phyloP scores from a whole-genome alignment of 2,113 vertebrate species.

The Dipodomys ordii region DNA sequence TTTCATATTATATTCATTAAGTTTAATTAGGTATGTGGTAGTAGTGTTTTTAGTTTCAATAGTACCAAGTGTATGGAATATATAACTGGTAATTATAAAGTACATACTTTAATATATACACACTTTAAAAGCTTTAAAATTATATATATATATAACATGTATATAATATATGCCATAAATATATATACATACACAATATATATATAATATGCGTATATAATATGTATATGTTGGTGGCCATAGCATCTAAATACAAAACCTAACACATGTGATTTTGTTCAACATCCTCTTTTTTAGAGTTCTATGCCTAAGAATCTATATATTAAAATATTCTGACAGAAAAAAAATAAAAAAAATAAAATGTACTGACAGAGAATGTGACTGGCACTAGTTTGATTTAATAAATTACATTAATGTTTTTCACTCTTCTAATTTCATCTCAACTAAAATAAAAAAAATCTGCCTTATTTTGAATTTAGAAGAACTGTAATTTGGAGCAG shows the following conservation, averaged over 20 bases:
- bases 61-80: neutral
- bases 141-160: too few relatives aligned
- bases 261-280: neutral
- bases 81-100: neutral
- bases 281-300: neutral
- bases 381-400: neutral
- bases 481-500: too few relatives aligned
- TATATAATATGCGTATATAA: too few relatives aligned
- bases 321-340: neutral
- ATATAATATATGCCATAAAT: too few relatives aligned
- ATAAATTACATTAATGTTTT: neutral
- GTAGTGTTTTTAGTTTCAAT: neutral
- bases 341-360: neutral
- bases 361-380: neutral
- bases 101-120: too few relatives aligned
- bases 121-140: too few relatives aligned
- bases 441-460: too few relatives aligned
- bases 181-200: too few relatives aligned
- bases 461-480: too few relatives aligned
- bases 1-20: neutral
- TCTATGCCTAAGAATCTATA: neutral
- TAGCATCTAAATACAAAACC: neutral
- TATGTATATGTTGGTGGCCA: neutral
- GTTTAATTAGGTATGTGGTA: neutral
- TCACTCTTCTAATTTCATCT: constrained; percentile 24